phyloP scores from a whole-genome alignment of 2,113 vertebrate species.

The Cisticola juncidis region DNA sequence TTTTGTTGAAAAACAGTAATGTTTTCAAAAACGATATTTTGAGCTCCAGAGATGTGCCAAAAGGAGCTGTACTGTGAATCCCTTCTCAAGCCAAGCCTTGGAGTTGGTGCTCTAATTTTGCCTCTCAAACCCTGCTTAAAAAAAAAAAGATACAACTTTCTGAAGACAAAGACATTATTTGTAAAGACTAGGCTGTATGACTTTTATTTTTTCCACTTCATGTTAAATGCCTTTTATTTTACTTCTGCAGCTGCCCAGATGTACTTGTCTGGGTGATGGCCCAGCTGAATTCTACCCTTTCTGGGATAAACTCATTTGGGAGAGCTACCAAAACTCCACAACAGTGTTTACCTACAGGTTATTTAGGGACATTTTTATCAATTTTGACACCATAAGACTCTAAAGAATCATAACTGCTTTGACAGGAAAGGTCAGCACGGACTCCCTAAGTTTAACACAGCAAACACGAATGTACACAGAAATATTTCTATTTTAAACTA shows the following conservation, averaged over 20 bases:
- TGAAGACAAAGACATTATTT: not conserved
- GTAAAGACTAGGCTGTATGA: not conserved
- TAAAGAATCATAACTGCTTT: not conserved
- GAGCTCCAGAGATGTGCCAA: conserved; percentile 26
- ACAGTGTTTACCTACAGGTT: conserved; percentile 6
- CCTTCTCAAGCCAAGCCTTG: conserved; percentile 1
- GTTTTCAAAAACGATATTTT: conserved; percentile 62
- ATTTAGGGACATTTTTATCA: conserved; percentile 18
- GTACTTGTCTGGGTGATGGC: not conserved
- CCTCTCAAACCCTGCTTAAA: not conserved
- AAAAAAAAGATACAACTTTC: conserved; percentile 24
- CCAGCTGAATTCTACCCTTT: not conserved
- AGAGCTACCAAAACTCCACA: conserved; percentile 1
- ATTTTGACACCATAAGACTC: not conserved
- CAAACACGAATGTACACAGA: not conserved
- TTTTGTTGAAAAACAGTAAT: conserved; percentile 20
- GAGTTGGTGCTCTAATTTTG: not conserved
- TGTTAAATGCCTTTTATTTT: conserved; percentile 17
- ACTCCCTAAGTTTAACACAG: conserved; percentile 31
- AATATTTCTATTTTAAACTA: conserved; percentile 27
- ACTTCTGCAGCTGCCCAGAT: not conserved
- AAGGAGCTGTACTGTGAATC: not conserved
- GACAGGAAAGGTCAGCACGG: not conserved
- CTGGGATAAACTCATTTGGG: not conserved
- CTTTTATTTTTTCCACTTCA: not conserved